Percentiles rank a stretch among this genome's conserved stretches.
phyloP scores from a whole-genome alignment of 92 coral and sea anemone species.

The Phenganax marumi region DNA sequence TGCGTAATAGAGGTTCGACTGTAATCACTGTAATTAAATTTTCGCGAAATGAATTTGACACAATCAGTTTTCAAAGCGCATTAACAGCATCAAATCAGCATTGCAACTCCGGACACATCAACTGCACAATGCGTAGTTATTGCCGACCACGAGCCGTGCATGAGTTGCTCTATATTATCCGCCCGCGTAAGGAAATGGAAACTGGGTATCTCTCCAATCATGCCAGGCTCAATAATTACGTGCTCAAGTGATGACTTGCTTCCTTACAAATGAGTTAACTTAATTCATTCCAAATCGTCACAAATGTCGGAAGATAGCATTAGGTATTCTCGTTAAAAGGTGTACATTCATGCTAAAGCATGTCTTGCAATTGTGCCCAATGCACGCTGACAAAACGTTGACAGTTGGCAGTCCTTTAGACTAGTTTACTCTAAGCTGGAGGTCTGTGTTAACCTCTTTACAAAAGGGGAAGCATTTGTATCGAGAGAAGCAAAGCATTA shows the following conservation, averaged over 20 bases:
- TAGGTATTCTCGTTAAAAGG: slow-evolving; percentile 21
- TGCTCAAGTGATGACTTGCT: slow-evolving; percentile 1
- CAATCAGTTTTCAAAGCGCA: no score
- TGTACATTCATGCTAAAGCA: not conserved
- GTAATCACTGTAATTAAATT: no score
- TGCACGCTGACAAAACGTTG: not conserved
- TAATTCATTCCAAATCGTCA: no score
- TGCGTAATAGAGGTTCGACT: no score
- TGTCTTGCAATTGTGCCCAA: not conserved
- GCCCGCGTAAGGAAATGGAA: not conserved
- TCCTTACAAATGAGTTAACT: not conserved
- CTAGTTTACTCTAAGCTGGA: not conserved
- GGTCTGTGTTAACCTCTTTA: not conserved
- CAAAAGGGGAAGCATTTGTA: not conserved
- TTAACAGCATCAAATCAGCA: no score
- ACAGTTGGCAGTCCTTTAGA: not conserved
- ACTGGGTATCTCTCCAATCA: not conserved
- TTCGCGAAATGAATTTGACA: no score
- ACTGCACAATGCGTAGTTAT: no score
- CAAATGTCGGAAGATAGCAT: slow-evolving; percentile 8
- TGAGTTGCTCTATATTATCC: no score
- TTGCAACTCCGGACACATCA: no score
- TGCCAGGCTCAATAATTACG: not conserved
- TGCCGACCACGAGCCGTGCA: no score
- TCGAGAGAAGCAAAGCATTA: not conserved